These are phyloP conservation scores for Notocelia uddmanniana DNA, from an alignment of 2,888 invertebrate genomes.

Conservation along the genomic window DNA sequence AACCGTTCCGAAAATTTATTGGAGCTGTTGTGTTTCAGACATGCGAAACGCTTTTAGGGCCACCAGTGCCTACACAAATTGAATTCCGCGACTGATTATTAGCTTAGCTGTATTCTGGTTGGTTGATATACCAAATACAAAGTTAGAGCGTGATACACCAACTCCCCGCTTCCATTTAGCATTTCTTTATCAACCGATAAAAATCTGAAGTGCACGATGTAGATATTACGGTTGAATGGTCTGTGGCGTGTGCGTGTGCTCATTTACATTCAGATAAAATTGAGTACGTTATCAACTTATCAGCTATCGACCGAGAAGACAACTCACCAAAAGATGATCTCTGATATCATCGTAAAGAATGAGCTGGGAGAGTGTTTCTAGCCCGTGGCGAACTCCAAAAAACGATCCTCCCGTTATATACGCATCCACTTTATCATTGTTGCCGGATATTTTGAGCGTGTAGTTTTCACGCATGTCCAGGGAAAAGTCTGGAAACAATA, in stretches of 20 bases:
- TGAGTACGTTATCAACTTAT: no score
- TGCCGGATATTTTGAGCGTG: constrained; percentile 68
- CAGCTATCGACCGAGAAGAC: constrained; percentile 9
- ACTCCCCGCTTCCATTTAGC: no score
- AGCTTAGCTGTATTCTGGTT: no score
- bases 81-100: no score
- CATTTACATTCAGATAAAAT: no score
- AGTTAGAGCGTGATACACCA: no score
- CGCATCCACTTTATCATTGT: constrained; percentile 82
- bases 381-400: constrained; percentile 89
- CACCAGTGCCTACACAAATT: no score
- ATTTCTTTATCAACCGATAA: no score
- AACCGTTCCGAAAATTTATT: not conserved
- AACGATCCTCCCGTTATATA: constrained; percentile 86
- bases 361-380: constrained; percentile 89
- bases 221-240: no score
- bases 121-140: no score
- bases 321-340: constrained; percentile 82
- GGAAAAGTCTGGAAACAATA: constrained; percentile 72
- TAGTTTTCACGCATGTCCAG: constrained; percentile 87
- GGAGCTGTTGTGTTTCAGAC: not conserved
- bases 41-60: not conserved
- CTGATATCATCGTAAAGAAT: constrained; percentile 88
- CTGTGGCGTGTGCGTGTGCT: no score
- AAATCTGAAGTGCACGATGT: no score